These are phyloP conservation scores for Leptoclinus maculatus DNA, from an alignment of 2,797 vertebrate genomes.

Conservation along the genomic window DNA sequence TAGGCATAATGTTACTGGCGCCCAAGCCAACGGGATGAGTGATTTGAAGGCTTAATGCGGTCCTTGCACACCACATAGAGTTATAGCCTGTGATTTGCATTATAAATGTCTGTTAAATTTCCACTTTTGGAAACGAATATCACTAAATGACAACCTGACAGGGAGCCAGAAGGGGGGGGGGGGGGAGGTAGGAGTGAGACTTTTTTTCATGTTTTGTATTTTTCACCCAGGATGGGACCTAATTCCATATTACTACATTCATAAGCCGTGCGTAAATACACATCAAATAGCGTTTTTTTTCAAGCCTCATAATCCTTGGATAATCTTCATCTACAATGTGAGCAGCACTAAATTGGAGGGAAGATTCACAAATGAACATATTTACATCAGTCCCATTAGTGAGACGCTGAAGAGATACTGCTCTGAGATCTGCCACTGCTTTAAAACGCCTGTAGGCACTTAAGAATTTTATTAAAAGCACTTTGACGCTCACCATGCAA, in stretches of 20 bases:
- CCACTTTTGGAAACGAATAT: slow-evolving; percentile 82
- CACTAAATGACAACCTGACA: slow-evolving; percentile 77
- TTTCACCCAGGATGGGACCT: slow-evolving; percentile 72
- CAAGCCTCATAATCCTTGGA: slow-evolving; percentile 82
- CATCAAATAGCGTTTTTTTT: slow-evolving; percentile 73
- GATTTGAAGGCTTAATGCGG: slow-evolving; percentile 81
- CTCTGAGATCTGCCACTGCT: slow-evolving; percentile 68
- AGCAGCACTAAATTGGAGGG: slow-evolving; percentile 79
- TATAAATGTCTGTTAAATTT: slow-evolving; percentile 82
- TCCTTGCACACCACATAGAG: slow-evolving; percentile 70
- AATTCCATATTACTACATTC: slow-evolving; percentile 80
- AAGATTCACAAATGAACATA: slow-evolving; percentile 84
- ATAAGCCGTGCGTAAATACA: slow-evolving; percentile 82
- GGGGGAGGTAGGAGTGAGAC: slow-evolving; percentile 48
- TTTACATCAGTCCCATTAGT: slow-evolving; percentile 85
- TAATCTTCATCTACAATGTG: slow-evolving; percentile 85
- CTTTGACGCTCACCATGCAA: slow-evolving; percentile 75
- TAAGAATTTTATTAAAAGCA: slow-evolving; percentile 83
- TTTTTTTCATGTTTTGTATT: slow-evolving; percentile 60
- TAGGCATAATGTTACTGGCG: slow-evolving; percentile 68
- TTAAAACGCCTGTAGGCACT: slow-evolving; percentile 79
- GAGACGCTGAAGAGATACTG: slow-evolving; percentile 73
- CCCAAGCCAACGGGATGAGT: slow-evolving; percentile 65
- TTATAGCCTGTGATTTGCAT: slow-evolving; percentile 84
- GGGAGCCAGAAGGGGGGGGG: slow-evolving; percentile 60